Conservation (phyloP, 2,888 invertebrate genomes). For the Microctonus hyperodae region DNA sequence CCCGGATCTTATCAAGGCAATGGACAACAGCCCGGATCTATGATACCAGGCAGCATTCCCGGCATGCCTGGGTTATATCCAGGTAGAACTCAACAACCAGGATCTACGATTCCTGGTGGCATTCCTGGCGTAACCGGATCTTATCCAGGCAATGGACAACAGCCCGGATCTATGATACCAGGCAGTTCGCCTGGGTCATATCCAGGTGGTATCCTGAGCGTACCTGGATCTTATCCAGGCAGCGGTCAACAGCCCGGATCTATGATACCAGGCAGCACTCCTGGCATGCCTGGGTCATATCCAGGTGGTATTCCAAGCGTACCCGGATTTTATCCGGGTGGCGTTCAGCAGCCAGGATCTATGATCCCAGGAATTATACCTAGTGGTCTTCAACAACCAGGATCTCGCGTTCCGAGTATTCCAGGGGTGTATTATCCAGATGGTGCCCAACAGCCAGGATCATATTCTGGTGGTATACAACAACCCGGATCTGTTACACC, state of each 20-base stretch:
- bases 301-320: slow-evolving; percentile 22
- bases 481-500: too few species aligned
- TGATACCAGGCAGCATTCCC: slow-evolving; percentile 26
- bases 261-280: slow-evolving; percentile 26
- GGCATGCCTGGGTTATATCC: slow-evolving; percentile 31
- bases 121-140: background rate
- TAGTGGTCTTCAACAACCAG: background rate
- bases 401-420: background rate
- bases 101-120: slow-evolving; percentile 21
- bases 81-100: slow-evolving; percentile 19
- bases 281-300: slow-evolving; percentile 27
- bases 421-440: too few species aligned
- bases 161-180: background rate
- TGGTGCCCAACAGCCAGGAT: too few species aligned
- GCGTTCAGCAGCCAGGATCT: slow-evolving; percentile 35
- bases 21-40: slow-evolving; percentile 17
- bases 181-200: too few species aligned
- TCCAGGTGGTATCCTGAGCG: slow-evolving; percentile 22
- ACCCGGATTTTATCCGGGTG: slow-evolving; percentile 37
- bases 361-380: background rate
- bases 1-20: slow-evolving; percentile 23
- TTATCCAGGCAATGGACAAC: slow-evolving; percentile 25
- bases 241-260: background rate
- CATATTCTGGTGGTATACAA: too few species aligned
- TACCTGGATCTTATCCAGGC: slow-evolving; percentile 37